Percentiles rank a stretch among this genome's conserved stretches.
phyloP scores from a whole-genome alignment of 2,888 invertebrate genomes.

The Protophormia terraenovae region DNA sequence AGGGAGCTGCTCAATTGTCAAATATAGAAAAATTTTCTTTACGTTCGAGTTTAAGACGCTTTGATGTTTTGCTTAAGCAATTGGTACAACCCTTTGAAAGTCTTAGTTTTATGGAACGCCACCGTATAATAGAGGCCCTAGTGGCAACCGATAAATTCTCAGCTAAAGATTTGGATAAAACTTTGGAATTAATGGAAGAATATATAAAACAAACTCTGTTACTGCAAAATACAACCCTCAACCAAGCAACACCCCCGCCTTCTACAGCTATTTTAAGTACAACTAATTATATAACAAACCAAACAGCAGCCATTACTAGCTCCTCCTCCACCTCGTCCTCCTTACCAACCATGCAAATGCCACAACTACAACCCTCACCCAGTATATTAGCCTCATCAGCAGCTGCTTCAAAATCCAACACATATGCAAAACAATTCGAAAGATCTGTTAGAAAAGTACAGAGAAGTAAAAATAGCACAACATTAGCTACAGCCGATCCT shows the following conservation, averaged over 20 bases:
- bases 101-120: slow-evolving; percentile 72
- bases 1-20: background rate
- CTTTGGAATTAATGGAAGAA: slow-evolving; percentile 73
- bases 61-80: slow-evolving; percentile 73
- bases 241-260: background rate
- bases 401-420: too few relatives aligned
- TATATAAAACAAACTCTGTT: slow-evolving; percentile 66
- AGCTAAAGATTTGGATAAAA: slow-evolving; percentile 73
- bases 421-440: slow-evolving; percentile 12
- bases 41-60: slow-evolving; percentile 72
- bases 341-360: slow-evolving; percentile 47
- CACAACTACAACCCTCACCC: slow-evolving; percentile 48
- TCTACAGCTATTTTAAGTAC: slow-evolving; percentile 32
- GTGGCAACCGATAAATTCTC: slow-evolving; percentile 68
- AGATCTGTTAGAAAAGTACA: slow-evolving; percentile 36
- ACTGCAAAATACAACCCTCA: background rate
- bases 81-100: slow-evolving; percentile 69
- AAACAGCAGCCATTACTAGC: background rate
- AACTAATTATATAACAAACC: slow-evolving; percentile 19
- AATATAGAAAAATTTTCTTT: slow-evolving; percentile 53
- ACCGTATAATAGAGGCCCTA: slow-evolving; percentile 72
- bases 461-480: slow-evolving; percentile 16
- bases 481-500: background rate
- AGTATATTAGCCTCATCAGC: slow-evolving; percentile 24
- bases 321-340: background rate